A percentile compares a stretch with the other conserved stretches of the same genome.
phyloP scores from a whole-genome alignment of 2,888 invertebrate species.

The Catocala sponsa region DNA sequence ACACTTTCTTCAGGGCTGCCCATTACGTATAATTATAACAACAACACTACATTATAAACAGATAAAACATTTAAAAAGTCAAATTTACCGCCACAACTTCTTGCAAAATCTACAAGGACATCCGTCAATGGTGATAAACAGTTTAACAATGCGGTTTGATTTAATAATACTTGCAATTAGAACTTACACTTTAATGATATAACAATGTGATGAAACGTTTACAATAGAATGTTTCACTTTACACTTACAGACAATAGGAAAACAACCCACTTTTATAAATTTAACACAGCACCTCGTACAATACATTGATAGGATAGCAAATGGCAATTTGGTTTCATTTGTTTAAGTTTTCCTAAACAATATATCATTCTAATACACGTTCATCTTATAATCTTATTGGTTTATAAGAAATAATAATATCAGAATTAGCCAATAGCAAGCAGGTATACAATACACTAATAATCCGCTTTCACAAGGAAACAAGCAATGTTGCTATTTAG shows the following conservation, averaged over 20 bases:
- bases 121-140: conserved; percentile 87
- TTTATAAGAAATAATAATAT: background rate
- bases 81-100: conserved; percentile 85
- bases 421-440: conserved; percentile 23
- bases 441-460: background rate
- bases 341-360: conserved; percentile 44
- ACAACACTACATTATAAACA: conserved; percentile 66
- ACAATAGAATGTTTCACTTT: conserved; percentile 44
- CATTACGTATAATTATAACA: conserved; percentile 65
- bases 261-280: conserved; percentile 55
- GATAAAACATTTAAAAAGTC: conserved; percentile 67
- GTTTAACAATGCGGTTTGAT: conserved; percentile 79
- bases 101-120: conserved; percentile 85
- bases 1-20: conserved; percentile 76
- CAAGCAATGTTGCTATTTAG: conserved; percentile 20
- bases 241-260: conserved; percentile 53
- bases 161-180: conserved; percentile 44
- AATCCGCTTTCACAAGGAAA: conserved; percentile 14
- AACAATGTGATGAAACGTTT: conserved; percentile 29
- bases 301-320: conserved; percentile 59
- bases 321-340: conserved; percentile 71
- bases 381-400: conserved; percentile 36
- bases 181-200: conserved; percentile 30
- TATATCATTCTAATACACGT: conserved; percentile 11
- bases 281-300: conserved; percentile 56